Percentiles rank a stretch among this genome's conserved stretches.
Conservation (phyloP, 2,888 invertebrate genomes). For the Noctuana brunneofusca region DNA sequence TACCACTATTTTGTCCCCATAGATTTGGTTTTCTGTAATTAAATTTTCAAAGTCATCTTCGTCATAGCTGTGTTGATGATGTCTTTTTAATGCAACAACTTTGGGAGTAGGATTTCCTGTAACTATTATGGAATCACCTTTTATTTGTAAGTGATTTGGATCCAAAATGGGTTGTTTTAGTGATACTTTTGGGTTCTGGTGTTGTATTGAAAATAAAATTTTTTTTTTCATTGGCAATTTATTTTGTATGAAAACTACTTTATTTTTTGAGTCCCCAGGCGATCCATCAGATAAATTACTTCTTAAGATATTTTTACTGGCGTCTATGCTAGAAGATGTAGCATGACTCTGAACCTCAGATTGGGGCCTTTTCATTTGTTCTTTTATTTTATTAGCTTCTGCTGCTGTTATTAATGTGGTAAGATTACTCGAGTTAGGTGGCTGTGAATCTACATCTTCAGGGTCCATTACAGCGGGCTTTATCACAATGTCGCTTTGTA, state of each 20-base stretch:
- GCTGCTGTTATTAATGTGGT: constrained; percentile 66
- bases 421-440: constrained; percentile 50
- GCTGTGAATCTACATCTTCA: constrained; percentile 37
- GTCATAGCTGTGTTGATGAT: constrained; percentile 76
- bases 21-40: constrained; percentile 81
- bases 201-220: constrained; percentile 69
- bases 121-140: constrained; percentile 62
- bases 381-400: constrained; percentile 63
- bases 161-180: constrained; percentile 67
- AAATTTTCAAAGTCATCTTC: constrained; percentile 81
- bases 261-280: constrained; percentile 66
- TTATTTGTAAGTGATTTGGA: constrained; percentile 72
- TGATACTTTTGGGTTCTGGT: constrained; percentile 67
- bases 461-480: constrained; percentile 61
- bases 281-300: constrained; percentile 59
- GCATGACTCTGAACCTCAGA: constrained; percentile 50
- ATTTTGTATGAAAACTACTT: constrained; percentile 70
- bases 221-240: constrained; percentile 64
- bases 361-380: constrained; percentile 58
- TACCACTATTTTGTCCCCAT: constrained; percentile 81
- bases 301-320: constrained; percentile 54
- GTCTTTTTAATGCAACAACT: constrained; percentile 74
- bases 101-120: constrained; percentile 49
- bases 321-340: constrained; percentile 49
- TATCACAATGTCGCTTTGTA: constrained; percentile 72